Base-by-base conservation (phyloP, 2,113 vertebrate genomes). In the Datnioides undecimradiatus region DNA sequence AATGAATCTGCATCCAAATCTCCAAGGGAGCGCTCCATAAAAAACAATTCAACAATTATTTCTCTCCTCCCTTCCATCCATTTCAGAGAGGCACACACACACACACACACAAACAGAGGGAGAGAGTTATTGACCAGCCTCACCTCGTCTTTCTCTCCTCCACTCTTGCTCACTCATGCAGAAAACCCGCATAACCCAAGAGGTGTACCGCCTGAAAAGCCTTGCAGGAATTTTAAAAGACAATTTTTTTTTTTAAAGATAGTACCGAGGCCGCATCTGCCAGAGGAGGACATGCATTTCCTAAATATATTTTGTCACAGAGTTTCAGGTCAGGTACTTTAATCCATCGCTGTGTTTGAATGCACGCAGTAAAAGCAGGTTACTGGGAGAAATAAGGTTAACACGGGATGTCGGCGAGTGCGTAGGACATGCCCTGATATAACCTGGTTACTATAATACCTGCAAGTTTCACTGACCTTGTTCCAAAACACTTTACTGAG, bases 11-110 rank as follows among this genome's bases (percentile, higher is more conserved):
- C 66, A 79, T 73, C 59, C 21, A 67, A 68, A 49, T 82, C 41
- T 80, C 80, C 65, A 0, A 10, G 79, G 72, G 23, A 80, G 80
- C 79, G 27, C 59, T 57, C 58, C 41, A 68, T 38, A 63, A 72
- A 90, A 87, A 88, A 84, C 64, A 80, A 41, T 76, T 36, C 25
- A 25, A 78, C 60, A 75, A 83, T 87, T 85, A 81, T 65, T 78
- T 82, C 51, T 80, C 75, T 68, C 73, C 69, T 81, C 75, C 76
- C 34, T 48, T 46, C 57, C 46, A 65, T 55, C 38, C 54, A 34
- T 76, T 72, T 27, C 4, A 46, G 8, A 16, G 23, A 16, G n/a
- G 38, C 45, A 48, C 45, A 43, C 46, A 23, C 59, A 43, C 45
- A 33, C 14, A 25, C 29, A 36, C 48, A 38, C 38, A 40, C 52